Conservation (phyloP, 2,888 invertebrate genomes). For the Tetramorium bicarinatum region DNA sequence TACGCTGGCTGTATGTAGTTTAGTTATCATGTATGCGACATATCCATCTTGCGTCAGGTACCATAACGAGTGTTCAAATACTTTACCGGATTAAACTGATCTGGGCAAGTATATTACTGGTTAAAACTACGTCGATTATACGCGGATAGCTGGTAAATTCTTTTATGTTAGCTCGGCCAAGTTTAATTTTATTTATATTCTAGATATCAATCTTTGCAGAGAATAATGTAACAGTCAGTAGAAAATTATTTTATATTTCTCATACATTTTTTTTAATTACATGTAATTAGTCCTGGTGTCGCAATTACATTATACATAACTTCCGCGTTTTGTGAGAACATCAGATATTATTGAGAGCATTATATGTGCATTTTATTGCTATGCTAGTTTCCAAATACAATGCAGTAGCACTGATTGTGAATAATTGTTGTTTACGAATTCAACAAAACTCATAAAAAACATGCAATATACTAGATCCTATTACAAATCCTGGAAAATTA, state of each 20-base stretch:
- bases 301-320: constrained; percentile 6
- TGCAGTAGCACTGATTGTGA: not conserved
- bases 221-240: not conserved
- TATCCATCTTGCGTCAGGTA: constrained; percentile 25
- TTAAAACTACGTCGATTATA: constrained; percentile 4
- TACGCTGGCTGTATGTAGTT: constrained; percentile 15
- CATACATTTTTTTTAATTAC: constrained; percentile 3
- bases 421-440: constrained; percentile 4
- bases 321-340: constrained; percentile 20
- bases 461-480: not conserved
- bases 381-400: not conserved
- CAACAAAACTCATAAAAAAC: not conserved
- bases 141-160: not conserved
- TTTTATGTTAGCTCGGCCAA: not conserved
- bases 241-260: constrained; percentile 2
- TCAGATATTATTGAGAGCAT: constrained; percentile 10
- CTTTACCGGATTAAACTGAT: constrained; percentile 71
- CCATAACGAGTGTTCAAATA: constrained; percentile 37
- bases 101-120: constrained; percentile 24
- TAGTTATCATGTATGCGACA: constrained; percentile 15
- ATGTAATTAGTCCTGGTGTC: not conserved
- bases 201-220: not conserved
- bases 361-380: not conserved
- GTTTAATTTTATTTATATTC: constrained; percentile 12
- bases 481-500: not conserved